Evolutionary conservation across 1,140 invertebrate genomes (phyloP), one percentile per base, ranked within the genome.

Genomic region (Harpegnathos saltator): DNA sequence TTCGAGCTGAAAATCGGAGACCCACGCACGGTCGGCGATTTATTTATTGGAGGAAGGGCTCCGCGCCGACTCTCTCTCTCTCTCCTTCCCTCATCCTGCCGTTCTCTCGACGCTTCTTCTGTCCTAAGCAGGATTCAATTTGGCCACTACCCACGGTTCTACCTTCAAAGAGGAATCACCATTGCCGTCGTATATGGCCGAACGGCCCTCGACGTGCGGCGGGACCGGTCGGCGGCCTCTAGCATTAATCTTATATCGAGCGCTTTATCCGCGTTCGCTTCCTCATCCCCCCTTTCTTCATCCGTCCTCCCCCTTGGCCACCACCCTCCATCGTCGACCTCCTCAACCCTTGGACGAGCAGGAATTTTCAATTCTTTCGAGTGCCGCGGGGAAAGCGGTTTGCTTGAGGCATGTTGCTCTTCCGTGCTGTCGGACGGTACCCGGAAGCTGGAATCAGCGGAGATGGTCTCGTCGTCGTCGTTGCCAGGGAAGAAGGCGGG

Each of bases 181-280:
- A 93, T 93, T 90, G 89, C 84, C 86, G 87, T 63, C 81, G 68
- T 77, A 83, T 86, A 84, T 84, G 74, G 54, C 61, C 71, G 44
- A 44, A 87, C 89, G 87, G 89, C 91, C 90, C 92, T 91, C 84
- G 84, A 85, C 84, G 80, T 85, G 82, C 85, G 84, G 38, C 89
- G 65, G 74, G 82, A 86, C 72, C 78, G 86, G 89, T 89, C 85
- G 81, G 83, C 87, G 86, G 88, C 91, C 87, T 93, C 88, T 87
- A 91, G 93, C 94, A 94, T 94, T 94, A 94, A 94, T 94, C 94
- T 94, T 94, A 93, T 94, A 94, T 94, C 93, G 93, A 91, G 91
- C 92, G 92, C 90, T 94, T 94, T 94, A 94, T 94, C 92, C 93
- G 81, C 86, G 84, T 87, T 85, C 89, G 69, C 85, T 87, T 87